Conservation (phyloP, 2,888 invertebrate genomes). For the Hesperia comma region DNA sequence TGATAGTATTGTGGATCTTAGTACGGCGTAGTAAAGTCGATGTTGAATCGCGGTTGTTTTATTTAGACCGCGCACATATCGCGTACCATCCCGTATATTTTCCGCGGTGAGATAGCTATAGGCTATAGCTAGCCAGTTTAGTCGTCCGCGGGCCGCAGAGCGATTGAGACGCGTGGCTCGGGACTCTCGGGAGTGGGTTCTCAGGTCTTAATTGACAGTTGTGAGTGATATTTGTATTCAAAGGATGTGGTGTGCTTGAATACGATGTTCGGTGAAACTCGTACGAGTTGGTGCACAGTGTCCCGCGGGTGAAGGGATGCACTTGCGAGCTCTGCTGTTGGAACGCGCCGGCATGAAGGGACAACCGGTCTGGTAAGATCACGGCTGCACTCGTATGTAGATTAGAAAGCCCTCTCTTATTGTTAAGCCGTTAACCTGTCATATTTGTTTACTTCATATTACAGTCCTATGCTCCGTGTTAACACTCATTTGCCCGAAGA, state of each 20-base stretch:
- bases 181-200: slow-evolving; percentile 42
- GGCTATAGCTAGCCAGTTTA: slow-evolving; percentile 51
- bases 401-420: slow-evolving; percentile 55
- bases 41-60: slow-evolving; percentile 47
- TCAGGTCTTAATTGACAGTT: slow-evolving; percentile 45
- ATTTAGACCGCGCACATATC: slow-evolving; percentile 59
- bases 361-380: slow-evolving; percentile 82
- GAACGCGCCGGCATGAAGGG: slow-evolving; percentile 77
- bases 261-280: slow-evolving; percentile 75
- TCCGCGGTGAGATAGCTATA: slow-evolving; percentile 55
- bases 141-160: slow-evolving; percentile 61
- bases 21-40: slow-evolving; percentile 45
- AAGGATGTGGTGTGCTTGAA: slow-evolving; percentile 67
- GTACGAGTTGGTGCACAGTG: slow-evolving; percentile 66
- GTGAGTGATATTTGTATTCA: slow-evolving; percentile 52
- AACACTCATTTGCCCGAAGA: background rate
- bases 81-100: slow-evolving; percentile 69
- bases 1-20: slow-evolving; percentile 37
- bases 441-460: slow-evolving; percentile 18
- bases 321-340: slow-evolving; percentile 66
- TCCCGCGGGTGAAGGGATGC: slow-evolving; percentile 70
- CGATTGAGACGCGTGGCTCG: slow-evolving; percentile 52
- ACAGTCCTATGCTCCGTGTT: background rate
- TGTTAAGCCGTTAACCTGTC: slow-evolving; percentile 30
- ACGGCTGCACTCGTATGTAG: slow-evolving; percentile 52